Evolutionary conservation across 2,888 invertebrate species (phyloP).

Genomic region (Caenorhabditis zanzibari): DNA sequence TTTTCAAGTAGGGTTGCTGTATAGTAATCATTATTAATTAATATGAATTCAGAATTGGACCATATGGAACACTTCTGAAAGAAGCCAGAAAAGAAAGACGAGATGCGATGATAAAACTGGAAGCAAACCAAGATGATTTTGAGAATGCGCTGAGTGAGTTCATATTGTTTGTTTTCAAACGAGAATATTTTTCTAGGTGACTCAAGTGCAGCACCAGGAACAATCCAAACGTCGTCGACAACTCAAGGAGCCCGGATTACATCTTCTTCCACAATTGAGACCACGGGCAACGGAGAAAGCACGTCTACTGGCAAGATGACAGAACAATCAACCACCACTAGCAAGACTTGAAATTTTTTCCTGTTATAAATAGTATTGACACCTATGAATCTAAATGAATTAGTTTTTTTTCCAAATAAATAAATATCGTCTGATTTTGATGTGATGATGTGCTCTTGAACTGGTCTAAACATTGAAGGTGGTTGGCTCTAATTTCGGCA

Average conservation of each 20-base stretch:
- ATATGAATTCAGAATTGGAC: conserved; percentile 45
- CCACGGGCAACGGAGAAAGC: not conserved
- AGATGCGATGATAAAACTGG: conserved; percentile 52
- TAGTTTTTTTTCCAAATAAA: not conserved
- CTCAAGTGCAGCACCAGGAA: not conserved
- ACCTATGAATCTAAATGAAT: not conserved
- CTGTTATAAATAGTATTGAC: not conserved
- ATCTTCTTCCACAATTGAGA: not conserved
- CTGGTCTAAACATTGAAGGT: too few relatives aligned
- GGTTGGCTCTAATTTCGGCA: too few relatives aligned
- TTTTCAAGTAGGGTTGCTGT: conserved; percentile 31
- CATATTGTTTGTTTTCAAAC: not conserved
- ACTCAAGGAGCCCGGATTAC: not conserved
- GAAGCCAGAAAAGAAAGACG: conserved; percentile 47
- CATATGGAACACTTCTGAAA: conserved; percentile 50
- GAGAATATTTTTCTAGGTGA: conserved; percentile 7
- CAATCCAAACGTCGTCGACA: not conserved
- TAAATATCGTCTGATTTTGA: not conserved
- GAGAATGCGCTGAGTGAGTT: conserved; percentile 42
- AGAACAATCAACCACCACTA: not conserved
- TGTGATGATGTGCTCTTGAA: too few relatives aligned
- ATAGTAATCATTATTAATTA: too few relatives aligned
- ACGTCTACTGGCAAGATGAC: not conserved
- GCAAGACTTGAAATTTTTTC: not conserved
- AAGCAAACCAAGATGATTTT: conserved; percentile 58